Base-by-base conservation (phyloP, 1,140 invertebrate genomes). In the Thaumatotibia leucotreta region DNA sequence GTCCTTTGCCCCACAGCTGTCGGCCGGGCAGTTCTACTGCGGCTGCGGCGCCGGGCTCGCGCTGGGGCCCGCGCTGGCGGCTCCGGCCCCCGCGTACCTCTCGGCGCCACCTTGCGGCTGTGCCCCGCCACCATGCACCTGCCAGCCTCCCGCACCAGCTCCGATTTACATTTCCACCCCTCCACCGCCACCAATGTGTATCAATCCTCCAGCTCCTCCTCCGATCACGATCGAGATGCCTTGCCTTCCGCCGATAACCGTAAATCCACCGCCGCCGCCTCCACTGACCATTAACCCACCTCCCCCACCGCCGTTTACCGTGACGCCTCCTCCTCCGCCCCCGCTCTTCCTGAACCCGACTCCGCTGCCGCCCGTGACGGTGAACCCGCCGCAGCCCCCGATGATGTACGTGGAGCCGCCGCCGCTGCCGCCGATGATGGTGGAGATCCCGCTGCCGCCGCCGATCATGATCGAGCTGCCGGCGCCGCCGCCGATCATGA, bases 401-500 rank as follows among this genome's bases (percentile, higher is more conserved):
- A 75, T 83, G 0, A 78, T 89, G 29, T 68, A 79, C 0, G 24
- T 87, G 9, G 82, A 85, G 8, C 68, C 84, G 6, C 86, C 86
- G 4, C 27, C 73, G 5, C 82, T 85, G 0, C 82, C 83, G 1
- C 83, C 84, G 20, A 82, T 88, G 9, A 67, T 86, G 33, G 86
- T 88, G 17, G 82, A 85, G 63, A 54, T 86, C 50, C 86, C 80
- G 9, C 66, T 79, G 17, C 75, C 77, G 0, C 79, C 86, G 4
- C 84, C 84, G 8, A 82, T 88, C 14, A 67, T 83, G 3, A 74
- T 86, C 1, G 84, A 87, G 22, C 79, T 82, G 1, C 84, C 84
- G 1, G 75, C 82, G 24, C 24, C 83, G 31, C 82, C 80, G 0
- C 82, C 77, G 35, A 66, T 88, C n/a, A 75, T 80, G 77, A 68